Evolutionary conservation across 2,888 invertebrate species (phyloP), one percentile per base, ranked within the genome.

Genomic region (Synergus laeviventris): DNA sequence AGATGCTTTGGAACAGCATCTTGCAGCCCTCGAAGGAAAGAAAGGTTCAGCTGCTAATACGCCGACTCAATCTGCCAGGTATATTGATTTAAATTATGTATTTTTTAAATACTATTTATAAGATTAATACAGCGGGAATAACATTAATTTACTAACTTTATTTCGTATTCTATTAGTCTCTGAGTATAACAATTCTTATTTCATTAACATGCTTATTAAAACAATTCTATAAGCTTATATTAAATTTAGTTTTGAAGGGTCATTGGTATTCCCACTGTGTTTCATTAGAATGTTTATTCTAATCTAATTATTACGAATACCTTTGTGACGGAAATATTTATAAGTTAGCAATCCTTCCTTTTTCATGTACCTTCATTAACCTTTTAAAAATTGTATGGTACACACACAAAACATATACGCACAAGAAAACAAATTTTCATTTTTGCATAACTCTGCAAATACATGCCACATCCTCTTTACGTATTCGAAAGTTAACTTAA

Each of bases 1-100:
- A 78, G 99, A 99, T 91, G 99, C 99, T 0, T 92, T 99, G 84
- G 99, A 99, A 89, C 97, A 98, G 80, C 99, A 99, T 92, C 94
- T 99, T 80, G 96, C 96, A 60, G 94, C 97, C 0, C 91, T 99
- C 79, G 99, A 99, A 90, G 99, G 99, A 74, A 97, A 97, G 91
- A 97, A 97, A 91, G 95, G 95, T 1, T 95, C 96, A 2, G 94
- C 96, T 1, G 95, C 96, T 62, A 96, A 96, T 88, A 97, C 97
- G 9, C 97, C 97, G 45, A 97, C 97, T 18, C 96, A 96, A 89
- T 94, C 96, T 4, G 95, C 96, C 79, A 96, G 96, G 96, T 96
- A 91, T 87, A 85, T 80, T 76, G n/a, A 39, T 12, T 24, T 66
- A 31, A 49, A 49, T 70, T 66, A 66, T 14, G 24, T 73, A 78